Conservation (phyloP, 2,888 invertebrate species). For the Apodemia hepburni region DNA sequence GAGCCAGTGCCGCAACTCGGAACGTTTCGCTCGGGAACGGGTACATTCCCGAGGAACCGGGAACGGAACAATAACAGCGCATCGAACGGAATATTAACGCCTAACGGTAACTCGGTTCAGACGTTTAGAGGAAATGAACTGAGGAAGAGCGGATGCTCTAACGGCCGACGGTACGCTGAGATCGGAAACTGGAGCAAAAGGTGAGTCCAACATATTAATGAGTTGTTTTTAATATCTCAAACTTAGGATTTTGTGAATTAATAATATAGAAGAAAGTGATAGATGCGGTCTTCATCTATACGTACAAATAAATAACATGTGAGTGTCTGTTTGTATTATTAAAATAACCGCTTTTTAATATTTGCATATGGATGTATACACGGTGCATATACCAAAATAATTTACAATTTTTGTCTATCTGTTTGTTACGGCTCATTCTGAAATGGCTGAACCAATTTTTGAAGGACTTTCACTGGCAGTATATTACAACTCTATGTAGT, state of each 20-base stretch:
- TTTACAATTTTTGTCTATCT: too few relatives aligned
- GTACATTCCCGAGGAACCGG: constrained; percentile 73
- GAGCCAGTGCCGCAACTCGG: constrained; percentile 67
- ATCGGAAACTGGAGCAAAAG: constrained; percentile 81
- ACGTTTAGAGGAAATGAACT: constrained; percentile 76
- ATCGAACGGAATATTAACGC: constrained; percentile 73
- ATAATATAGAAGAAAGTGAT: not conserved
- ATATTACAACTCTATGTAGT: too few relatives aligned
- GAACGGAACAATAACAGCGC: constrained; percentile 71
- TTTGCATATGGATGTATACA: too few relatives aligned
- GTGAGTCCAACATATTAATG: constrained; percentile 48
- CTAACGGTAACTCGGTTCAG: constrained; percentile 73
- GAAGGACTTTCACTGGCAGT: too few relatives aligned
- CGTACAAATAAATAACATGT: too few relatives aligned
- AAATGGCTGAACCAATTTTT: too few relatives aligned
- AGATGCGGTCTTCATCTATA: too few relatives aligned
- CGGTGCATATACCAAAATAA: too few relatives aligned
- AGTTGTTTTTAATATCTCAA: constrained; percentile 20
- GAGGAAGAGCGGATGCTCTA: constrained; percentile 72
- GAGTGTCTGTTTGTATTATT: too few relatives aligned
- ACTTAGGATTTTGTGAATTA: not conserved
- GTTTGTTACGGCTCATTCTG: too few relatives aligned
- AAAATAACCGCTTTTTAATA: too few relatives aligned
- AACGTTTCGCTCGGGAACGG: constrained; percentile 73
- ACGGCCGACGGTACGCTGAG: constrained; percentile 80